These are phyloP conservation scores for Oligia fasciuncula DNA, from an alignment of 2,888 invertebrate species.

Conservation along the genomic window DNA sequence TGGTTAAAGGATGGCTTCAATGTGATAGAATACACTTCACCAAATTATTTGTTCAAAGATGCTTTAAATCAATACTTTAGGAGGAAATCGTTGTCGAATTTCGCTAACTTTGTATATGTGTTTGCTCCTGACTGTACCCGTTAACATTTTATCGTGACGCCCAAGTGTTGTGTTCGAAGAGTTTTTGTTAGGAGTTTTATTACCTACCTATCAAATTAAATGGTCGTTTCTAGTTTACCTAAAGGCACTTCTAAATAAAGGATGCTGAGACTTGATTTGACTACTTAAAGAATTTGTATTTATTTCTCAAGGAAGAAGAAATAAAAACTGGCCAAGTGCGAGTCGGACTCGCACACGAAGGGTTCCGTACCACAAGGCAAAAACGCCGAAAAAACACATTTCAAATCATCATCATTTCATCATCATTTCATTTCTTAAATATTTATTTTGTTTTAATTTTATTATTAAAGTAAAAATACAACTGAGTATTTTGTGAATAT, in stretches of 20 bases:
- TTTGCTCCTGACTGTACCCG: constrained; percentile 1
- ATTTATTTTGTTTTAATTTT: too few species aligned
- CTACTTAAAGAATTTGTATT: background rate
- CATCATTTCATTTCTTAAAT: too few species aligned
- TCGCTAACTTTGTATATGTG: background rate
- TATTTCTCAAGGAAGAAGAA: too few species aligned
- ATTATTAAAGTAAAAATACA: too few species aligned
- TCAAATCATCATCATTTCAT: too few species aligned
- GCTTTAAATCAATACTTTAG: background rate
- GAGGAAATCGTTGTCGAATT: background rate
- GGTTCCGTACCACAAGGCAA: too few species aligned
- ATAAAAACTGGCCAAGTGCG: too few species aligned
- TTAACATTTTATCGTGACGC: constrained; percentile 15
- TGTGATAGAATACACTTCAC: background rate
- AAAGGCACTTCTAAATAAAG: background rate
- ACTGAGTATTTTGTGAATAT: too few species aligned
- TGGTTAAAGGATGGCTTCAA: background rate
- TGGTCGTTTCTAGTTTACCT: background rate
- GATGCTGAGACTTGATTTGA: background rate
- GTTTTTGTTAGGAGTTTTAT: constrained; percentile 5
- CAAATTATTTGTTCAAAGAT: background rate
- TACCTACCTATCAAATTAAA: background rate
- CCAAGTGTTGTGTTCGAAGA: constrained; percentile 9
- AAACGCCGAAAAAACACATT: too few species aligned
- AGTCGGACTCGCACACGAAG: too few species aligned